These are phyloP conservation scores for Pomatorhinus ruficollis DNA, from an alignment of 2,113 vertebrate species.

Conservation along the genomic window DNA sequence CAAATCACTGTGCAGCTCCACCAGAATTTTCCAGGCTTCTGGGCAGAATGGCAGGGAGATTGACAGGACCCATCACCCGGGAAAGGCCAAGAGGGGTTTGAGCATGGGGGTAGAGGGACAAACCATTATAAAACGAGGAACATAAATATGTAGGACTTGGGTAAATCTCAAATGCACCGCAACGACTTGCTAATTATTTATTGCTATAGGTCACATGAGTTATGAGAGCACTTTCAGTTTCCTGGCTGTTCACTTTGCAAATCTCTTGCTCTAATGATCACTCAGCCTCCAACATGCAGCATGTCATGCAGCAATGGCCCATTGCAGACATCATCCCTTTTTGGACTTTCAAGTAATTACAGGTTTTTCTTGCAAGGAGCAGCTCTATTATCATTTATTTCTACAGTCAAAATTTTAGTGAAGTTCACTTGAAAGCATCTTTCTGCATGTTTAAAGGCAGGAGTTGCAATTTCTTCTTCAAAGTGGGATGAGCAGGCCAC, in stretches of 20 bases:
- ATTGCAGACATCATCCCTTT: background rate
- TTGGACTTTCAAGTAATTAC: background rate
- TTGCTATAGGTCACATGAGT: background rate
- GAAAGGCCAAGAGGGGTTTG: too few relatives aligned
- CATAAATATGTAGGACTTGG: too few relatives aligned
- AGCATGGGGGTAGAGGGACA: too few relatives aligned
- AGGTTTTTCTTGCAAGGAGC: background rate
- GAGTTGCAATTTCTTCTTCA: fast-evolving
- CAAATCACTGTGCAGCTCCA: too few relatives aligned
- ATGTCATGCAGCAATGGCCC: background rate
- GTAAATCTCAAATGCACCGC: too few relatives aligned
- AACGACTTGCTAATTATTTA: background rate
- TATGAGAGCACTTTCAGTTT: background rate
- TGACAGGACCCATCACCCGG: too few relatives aligned
- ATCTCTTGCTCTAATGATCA: background rate
- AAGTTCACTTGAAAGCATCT: background rate
- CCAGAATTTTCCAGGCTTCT: too few relatives aligned
- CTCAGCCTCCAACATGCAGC: background rate
- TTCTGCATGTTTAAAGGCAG: background rate
- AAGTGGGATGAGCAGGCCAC: background rate
- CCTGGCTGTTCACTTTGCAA: background rate
- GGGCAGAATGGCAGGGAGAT: too few relatives aligned
- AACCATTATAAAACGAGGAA: too few relatives aligned
- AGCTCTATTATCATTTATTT: background rate
- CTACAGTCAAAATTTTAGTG: background rate